Base-by-base conservation (phyloP, 2,888 invertebrate species). In the Leucophenga maculata region DNA sequence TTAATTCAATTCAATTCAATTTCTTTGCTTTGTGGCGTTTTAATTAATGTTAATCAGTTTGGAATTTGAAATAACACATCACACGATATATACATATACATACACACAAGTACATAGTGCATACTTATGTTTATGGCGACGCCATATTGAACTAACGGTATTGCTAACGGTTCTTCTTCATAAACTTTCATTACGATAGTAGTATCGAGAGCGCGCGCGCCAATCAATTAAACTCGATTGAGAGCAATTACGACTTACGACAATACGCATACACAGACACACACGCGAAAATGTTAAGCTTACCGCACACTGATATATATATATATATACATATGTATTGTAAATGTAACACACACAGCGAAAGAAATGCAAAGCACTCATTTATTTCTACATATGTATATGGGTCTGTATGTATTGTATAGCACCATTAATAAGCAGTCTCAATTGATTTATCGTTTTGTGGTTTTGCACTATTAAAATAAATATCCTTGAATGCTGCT, bases 141-240 rank as follows among this genome's bases (percentile, higher is more conserved):
- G 20, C 32, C 60, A 64, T 64, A 64, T 64, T 64, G 62, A 59
- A 31, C 46, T 11, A 46, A 39, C 20, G n/a, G 60, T 60, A 16
- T 60, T 32, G 60, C 39, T 60, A 44, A 60, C 18, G 44, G 39
- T 60, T 60, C 39, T 44, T 39, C 32, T 26, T 26, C 26, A 26
- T 26, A 26, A 2, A 26, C 26, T 26, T 26, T 4, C 26, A 26
- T 26, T 26, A 26, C 26, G 26, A 8, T 11, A 39, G 39, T 8
- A 39, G 39, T 39, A 3, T 39, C 39, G 1, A 39, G 39, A 39
- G 2, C 22, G 22, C 18, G 46, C 20, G n/a, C 62, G 48, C 62
- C 46, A 64, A 64, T 77, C 80, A 79, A 80, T 82, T 85, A 80
- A 81, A 78, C 76, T 81, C 84, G 84, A 83, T 84, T 83, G 85